Base-by-base conservation (phyloP, 2,113 vertebrate genomes). In the Scophthalmus maximus region DNA sequence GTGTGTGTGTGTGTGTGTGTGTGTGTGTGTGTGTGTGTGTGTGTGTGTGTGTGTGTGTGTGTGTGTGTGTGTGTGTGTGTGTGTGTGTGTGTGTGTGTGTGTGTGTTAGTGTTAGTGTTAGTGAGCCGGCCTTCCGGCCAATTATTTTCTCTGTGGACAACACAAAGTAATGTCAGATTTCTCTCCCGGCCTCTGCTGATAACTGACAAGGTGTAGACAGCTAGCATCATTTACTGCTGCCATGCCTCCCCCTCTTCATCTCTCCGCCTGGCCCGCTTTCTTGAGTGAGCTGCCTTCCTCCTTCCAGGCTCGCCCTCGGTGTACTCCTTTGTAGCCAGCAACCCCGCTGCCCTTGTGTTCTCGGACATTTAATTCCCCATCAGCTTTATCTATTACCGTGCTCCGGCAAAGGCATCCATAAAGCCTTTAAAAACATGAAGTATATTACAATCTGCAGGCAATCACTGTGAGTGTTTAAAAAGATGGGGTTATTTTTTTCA, bases 121-220 rank as follows among this genome's bases (percentile, higher is more conserved):
- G 76, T 60, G 76, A 66, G 73, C 62, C 38, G 78, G 63, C 71
- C 85, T 71, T 34, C 69, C 49, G 70, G 80, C 87, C 90, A 91
- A 89, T 91, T 91, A 91, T 89, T 87, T 87, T 68, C 68, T 85
- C 77, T 83, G 85, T 79, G 79, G 84, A 90, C 80, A 87, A 87
- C 90, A 90, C 74, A 81, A 84, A 84, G 85, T 84, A 76, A 79
- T 89, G 90, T 91, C 90, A 89, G 85, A 90, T 89, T 87, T 84
- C 84, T 91, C 84, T 73, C 82, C 87, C 83, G 84, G 84, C 84
- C 81, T 68, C 85, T 87, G 82, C 85, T 91, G 88, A 91, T 90
- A 90, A 89, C 88, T 91, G 90, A 90, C 90, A 91, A 88, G 85
- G 88, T 91, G 84, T 81, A 81, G 88, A 87, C 63, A 73, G 88